Evolutionary conservation across 2,113 vertebrate genomes (phyloP), one percentile per base, ranked within the genome.

Genomic region (Grallaria varia): DNA sequence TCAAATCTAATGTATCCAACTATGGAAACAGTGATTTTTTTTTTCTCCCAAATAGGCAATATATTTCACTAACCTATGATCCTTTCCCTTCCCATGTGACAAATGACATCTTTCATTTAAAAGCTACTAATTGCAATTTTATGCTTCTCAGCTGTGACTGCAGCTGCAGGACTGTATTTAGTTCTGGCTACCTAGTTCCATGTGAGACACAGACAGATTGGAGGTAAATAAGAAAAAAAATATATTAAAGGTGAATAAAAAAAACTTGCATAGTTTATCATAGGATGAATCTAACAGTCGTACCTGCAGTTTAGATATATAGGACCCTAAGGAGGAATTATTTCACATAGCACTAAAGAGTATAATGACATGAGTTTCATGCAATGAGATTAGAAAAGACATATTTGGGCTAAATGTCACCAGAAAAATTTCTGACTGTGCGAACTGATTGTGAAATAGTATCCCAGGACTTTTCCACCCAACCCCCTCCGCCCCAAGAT

Each of bases 21-120:
- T 81, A 40, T 37, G 24, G 86, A 95, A 62, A 87, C 20, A 50
- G 49, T 20, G 4, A 79, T 66, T 42, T 27, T 58, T 95, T 88
- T 47, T 84, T 85, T 76, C 44, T 82, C 40, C 30, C 62, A 69
- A 50, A 68, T 5, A 73, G 25, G 30, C 50, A 91, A 58, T 40
- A 23, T 49, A 25, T 87, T 95, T 89, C 74, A 40, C 66, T 94
- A 68, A 89, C 71, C 66, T 89, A 5, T 94, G 53, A 89, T 91
- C 59, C 30, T 74, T 86, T 71, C 50, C 40, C 44, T 86, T 82
- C 56, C 50, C 20, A 1, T 53, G 25, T 78, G 84, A 62, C 40
- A 93, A 53, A 69, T 83, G 44, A 35, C 63, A 84, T 60, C 58
- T 87, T 92, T 84, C 42, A 82, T 68, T 75, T 82, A 40, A 60